phyloP scores from a whole-genome alignment of 2,888 invertebrate genomes.

The Dugesia japonica region DNA sequence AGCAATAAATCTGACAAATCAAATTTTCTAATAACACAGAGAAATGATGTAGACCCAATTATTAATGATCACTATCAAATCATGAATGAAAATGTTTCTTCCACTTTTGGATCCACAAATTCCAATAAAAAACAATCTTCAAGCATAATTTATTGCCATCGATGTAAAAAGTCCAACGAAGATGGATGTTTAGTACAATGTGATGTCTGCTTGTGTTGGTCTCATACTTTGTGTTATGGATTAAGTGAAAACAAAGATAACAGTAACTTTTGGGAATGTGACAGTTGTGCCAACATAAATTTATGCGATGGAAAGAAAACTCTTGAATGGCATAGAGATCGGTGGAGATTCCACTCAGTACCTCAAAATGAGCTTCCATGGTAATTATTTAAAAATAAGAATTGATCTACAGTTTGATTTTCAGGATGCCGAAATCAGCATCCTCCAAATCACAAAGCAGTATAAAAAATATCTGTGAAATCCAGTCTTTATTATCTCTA shows the following conservation, averaged over 20 bases:
- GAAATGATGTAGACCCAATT: not conserved
- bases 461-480: not conserved
- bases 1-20: not conserved
- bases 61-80: not conserved
- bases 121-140: not conserved
- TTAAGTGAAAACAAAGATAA: slow-evolving; percentile 15
- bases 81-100: not conserved
- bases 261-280: slow-evolving; percentile 10
- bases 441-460: not conserved
- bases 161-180: not conserved
- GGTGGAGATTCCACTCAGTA: not conserved
- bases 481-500: slow-evolving; percentile 7
- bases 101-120: not conserved
- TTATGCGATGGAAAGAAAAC: not conserved
- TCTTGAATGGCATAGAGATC: slow-evolving; percentile 4
- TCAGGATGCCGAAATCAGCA: not conserved
- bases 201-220: slow-evolving; percentile 14
- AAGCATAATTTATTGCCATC: not conserved
- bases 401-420: not conserved
- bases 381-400: not conserved
- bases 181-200: slow-evolving; percentile 1
- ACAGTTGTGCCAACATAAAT: not conserved
- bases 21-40: no score
- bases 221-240: not conserved
- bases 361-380: slow-evolving; percentile 11